Conservation (phyloP, 2,888 invertebrate species). For the Trissolcus japonicus region DNA sequence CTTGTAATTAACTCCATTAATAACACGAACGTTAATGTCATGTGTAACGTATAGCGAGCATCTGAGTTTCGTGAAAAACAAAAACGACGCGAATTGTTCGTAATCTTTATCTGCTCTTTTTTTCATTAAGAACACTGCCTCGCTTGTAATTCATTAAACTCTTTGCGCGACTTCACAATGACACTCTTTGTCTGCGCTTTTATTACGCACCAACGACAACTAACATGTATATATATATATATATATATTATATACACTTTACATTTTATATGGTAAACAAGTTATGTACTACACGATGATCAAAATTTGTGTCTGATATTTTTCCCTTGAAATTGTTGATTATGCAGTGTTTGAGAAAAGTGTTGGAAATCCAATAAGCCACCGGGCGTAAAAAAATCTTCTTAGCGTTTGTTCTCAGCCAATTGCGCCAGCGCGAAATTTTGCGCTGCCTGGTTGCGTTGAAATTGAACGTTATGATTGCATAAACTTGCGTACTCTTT, state of each 20-base stretch:
- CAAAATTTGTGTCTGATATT: neutral
- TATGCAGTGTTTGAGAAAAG: constrained; percentile 4
- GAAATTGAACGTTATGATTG: constrained; percentile 44
- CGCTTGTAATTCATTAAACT: constrained; percentile 27
- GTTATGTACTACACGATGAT: too few species aligned
- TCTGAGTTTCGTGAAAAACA: constrained; percentile 19
- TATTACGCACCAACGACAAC: too few species aligned
- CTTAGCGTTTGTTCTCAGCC: constrained; percentile 11
- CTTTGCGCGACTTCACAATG: constrained; percentile 11
- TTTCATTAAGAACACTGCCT: constrained; percentile 24
- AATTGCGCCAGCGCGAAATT: constrained; percentile 19
- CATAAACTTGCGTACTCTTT: constrained; percentile 20
- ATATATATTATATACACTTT: too few species aligned
- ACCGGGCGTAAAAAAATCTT: constrained; percentile 11
- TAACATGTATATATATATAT: too few species aligned
- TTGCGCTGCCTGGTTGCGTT: constrained; percentile 4
- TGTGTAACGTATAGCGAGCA: constrained; percentile 49
- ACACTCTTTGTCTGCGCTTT: too few species aligned
- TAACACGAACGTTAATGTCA: constrained; percentile 59
- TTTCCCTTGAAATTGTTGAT: constrained; percentile 17
- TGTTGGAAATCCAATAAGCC: constrained; percentile 18
- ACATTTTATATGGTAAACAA: too few species aligned
- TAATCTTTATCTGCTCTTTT: constrained; percentile 14
- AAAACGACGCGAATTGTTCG: constrained; percentile 21
- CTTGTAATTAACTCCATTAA: constrained; percentile 62